Base-by-base conservation (phyloP, 2,113 vertebrate genomes). In the Phasianus colchicus region DNA sequence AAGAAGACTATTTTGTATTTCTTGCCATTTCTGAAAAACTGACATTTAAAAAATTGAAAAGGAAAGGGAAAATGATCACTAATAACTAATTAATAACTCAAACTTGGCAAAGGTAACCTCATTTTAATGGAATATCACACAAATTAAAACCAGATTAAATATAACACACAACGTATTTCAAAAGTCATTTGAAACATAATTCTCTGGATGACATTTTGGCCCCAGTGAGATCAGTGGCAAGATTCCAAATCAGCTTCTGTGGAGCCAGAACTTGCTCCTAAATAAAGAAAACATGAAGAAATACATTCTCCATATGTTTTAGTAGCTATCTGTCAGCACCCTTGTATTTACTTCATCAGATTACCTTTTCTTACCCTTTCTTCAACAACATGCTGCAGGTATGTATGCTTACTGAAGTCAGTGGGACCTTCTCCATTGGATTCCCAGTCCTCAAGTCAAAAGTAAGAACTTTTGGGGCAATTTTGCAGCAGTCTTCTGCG, bases 61-160 rank as follows among this genome's bases (percentile, higher is more conserved):
- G 47, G 50, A 94, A 93, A 88, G 16, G 22, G 34, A 65, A 90
- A 73, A 96, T 66, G 38, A 54, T 36, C 60, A 38, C 82, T 89
- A 89, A 88, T 83, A 88, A 86, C 70, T 89, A 94, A 88, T 60
- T 82, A 96, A 92, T 94, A 94, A 89, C 42, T 71, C 87, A 30
- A 85, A 47, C 82, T 71, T 89, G 77, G 65, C 32, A 90, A 93
- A 81, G n/a, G 34, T 45, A 94, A 70, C 65, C 25, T 87, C 3
- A 22, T 91, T 93, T 94, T 58, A 83, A 83, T 42, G 86, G 45
- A 88, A 36, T 82, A 91, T 61, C 48, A 83, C 36, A 79, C 45
- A 88, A 84, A 94, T 96, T 92, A 93, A 89, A 93, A 75, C 6
- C 24, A 72, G 15, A 86, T 90, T 86, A 90, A 81, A 79, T 72